A percentile compares a stretch with the other conserved stretches of the same genome.
These are phyloP conservation scores for Diplazon laetatorius DNA, from an alignment of 2,888 invertebrate genomes.

Conservation along the genomic window DNA sequence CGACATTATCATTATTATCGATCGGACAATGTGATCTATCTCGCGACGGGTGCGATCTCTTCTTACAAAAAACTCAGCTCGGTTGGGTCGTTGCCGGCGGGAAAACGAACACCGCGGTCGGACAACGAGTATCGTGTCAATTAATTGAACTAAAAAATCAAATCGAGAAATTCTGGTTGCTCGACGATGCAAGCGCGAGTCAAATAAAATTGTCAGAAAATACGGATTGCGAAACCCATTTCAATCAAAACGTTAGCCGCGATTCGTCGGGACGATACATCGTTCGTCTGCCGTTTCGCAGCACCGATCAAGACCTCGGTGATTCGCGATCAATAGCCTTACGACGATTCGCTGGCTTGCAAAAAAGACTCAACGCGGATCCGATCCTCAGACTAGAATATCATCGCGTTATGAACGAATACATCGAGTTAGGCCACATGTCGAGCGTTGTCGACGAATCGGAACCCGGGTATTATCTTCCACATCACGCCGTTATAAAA, in stretches of 20 bases:
- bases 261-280: constrained; percentile 8
- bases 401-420: too few relatives aligned
- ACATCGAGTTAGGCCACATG: too few relatives aligned
- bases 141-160: constrained; percentile 33
- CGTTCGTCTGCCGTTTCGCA: constrained; percentile 18
- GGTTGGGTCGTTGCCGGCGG: constrained; percentile 64
- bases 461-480: too few relatives aligned
- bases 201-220: constrained; percentile 33
- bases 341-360: too few relatives aligned
- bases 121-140: constrained; percentile 27
- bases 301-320: too few relatives aligned
- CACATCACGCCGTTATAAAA: too few relatives aligned
- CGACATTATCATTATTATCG: constrained; percentile 37
- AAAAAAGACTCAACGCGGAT: too few relatives aligned
- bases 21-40: constrained; percentile 45
- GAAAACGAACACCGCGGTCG: constrained; percentile 11
- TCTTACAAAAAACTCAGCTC: constrained; percentile 55
- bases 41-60: constrained; percentile 27
- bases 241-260: constrained; percentile 13
- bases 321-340: too few relatives aligned
- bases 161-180: constrained; percentile 35
- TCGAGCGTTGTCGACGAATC: too few relatives aligned
- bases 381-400: too few relatives aligned
- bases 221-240: constrained; percentile 2
- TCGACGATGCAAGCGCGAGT: constrained; percentile 36